Percentiles rank a stretch among this genome's conserved stretches.
phyloP scores from a whole-genome alignment of 2,888 invertebrate species.

The Mellilla xanthometata region DNA sequence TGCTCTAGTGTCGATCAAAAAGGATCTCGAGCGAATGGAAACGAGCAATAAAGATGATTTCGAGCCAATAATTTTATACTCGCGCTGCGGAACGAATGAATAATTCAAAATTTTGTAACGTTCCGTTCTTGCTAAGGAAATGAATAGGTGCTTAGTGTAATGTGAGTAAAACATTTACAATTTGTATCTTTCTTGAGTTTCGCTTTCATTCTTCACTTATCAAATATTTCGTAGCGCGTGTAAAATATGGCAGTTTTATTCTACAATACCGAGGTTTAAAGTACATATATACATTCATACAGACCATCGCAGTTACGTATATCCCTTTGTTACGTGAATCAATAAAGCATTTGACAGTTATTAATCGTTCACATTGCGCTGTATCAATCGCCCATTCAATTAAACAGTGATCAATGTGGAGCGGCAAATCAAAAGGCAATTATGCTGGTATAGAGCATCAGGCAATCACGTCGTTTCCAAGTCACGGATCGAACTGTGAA shows the following conservation, averaged over 20 bases:
- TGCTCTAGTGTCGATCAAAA: slow-evolving; percentile 8
- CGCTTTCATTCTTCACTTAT: too few species aligned
- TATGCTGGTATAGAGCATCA: not conserved
- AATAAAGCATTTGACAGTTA: too few species aligned
- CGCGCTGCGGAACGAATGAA: slow-evolving; percentile 4
- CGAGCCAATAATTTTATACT: slow-evolving; percentile 10
- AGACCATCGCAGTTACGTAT: too few species aligned
- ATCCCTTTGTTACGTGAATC: too few species aligned
- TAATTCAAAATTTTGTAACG: slow-evolving; percentile 5
- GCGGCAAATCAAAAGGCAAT: slow-evolving; percentile 7
- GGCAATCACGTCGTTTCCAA: too few species aligned
- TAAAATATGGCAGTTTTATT: too few species aligned
- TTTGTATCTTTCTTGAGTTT: not conserved
- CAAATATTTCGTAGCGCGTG: too few species aligned
- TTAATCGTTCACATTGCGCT: too few species aligned
- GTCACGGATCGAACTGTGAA: too few species aligned
- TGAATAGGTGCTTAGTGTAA: not conserved
- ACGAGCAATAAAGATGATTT: slow-evolving; percentile 18
- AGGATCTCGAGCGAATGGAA: slow-evolving; percentile 6
- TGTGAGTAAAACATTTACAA: not conserved
- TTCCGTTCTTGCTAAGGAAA: not conserved
- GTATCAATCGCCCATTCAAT: not conserved
- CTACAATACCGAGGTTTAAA: too few species aligned
- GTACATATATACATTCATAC: too few species aligned
- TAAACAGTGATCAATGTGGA: not conserved